Base-by-base conservation (phyloP, 2,797 vertebrate species). In the Spinibarbus caldwelli region DNA sequence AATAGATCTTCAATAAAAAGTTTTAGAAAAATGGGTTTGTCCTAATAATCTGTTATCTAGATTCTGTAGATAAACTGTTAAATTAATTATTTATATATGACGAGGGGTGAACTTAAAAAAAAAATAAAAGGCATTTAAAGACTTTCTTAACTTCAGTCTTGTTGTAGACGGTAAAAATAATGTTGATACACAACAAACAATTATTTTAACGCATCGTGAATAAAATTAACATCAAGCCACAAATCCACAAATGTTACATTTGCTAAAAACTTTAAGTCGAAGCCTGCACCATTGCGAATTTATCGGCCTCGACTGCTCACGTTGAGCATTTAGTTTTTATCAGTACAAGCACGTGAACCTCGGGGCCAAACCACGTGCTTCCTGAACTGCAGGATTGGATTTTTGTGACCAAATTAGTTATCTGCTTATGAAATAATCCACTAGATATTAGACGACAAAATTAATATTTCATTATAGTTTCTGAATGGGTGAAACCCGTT, bases 261-360 rank as follows among this genome's bases (percentile, higher is more conserved):
- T 75, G 2, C 5, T 26, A 59, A 1, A 38, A 36, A n/a, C 6
- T n/a, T 3, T 43, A 10, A 43, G 41, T 11, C 9, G 10, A 43
- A 43, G 2, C 41, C 9, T 43, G 41, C 10, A 43, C 9, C 41
- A 43, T 43, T 41, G 38, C n/a, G 6, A n/a, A 45, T 34, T 2
- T 47, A 8, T 79, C 26, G 17, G 77, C 19, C 41, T 64, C 3
- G 2, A 14, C n/a, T 79, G 1, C 19, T 26, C 12, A 38, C 1
- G 15, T 31, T 78, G 38, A 2, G 2, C 11, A 34, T 21, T 31
- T 73, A 23, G 71, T 1, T 78, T 78, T 62, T 3, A 41, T 26
- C n/a, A 78, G 29, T 19, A 62, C 76, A 80, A 34, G 43, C 78
- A 67, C 41, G 78, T 80, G 62, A 57, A 82, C 38, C 38, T 43